Base-by-base conservation (phyloP, 2,888 invertebrate genomes). In the Stegophylla sp. region DNA sequence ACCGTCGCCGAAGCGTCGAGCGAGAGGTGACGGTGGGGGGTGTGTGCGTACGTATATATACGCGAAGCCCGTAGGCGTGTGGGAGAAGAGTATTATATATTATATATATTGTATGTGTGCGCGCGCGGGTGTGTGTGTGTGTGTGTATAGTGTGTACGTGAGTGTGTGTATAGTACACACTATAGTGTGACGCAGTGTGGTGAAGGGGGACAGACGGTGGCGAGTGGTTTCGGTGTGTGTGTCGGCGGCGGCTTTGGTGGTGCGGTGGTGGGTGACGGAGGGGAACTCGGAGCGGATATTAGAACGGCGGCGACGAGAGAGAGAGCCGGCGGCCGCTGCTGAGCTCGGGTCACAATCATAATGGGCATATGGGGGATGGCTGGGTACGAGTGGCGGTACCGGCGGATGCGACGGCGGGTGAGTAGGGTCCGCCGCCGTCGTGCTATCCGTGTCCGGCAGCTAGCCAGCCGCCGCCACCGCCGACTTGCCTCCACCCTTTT, bases 271-370 rank as follows among this genome's bases (percentile, higher is more conserved):
- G 7, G 34, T 4, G 48, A 20, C 7, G 34, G 64, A 51, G 53
- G 61, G 76, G 67, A 66, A 77, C 66, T 66, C 77, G 12, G 67
- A 77, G 45, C 77, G 77, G 77, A 77, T 77, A 77, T 77, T 77
- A 77, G 77, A 77, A 77, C 77, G 77, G 26, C 56, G 76, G 28
- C 66, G 45, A n/a, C 15, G 26, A 48, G 67, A 9, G 34, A 26
- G 74, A 43, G 63, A 75, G 74, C 43, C 69, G 77, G 45, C 34
- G 56, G 53, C 74, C 53, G 77, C 69, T 41, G 77, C 77, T 28
- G 67, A 67, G 77, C 59, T 67, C 77, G 77, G 77, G 77, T 77
- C 77, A 69, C 77, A 45, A 67, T 77, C 69, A 59, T 79, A 79
- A 79, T 79, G 77, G 76, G 69, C 77, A 69, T 79, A 79, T 69